Percentiles rank a stretch among this genome's conserved stretches.
phyloP scores from a whole-genome alignment of 2,797 vertebrate species.

The Silurus aristotelis region DNA sequence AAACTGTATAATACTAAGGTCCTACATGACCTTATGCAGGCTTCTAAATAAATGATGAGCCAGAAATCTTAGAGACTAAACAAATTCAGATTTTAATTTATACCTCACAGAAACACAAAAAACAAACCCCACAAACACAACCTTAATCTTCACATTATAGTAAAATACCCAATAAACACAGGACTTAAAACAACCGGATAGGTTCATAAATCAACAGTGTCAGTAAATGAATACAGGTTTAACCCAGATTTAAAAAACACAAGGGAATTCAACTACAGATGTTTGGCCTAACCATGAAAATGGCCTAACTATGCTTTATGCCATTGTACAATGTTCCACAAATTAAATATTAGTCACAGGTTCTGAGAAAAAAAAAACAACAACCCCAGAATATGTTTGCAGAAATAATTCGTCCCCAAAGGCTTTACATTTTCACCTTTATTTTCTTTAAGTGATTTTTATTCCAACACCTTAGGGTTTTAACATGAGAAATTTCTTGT shows the following conservation, averaged over 20 bases:
- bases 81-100: not conserved
- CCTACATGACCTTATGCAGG: too few relatives aligned
- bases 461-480: not conserved
- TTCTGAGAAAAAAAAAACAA: not conserved
- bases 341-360: not conserved
- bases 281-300: not conserved
- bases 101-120: constrained; percentile 3
- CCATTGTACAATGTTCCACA: not conserved
- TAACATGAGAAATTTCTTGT: not conserved
- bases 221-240: not conserved
- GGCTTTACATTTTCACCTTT: not conserved
- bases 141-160: not conserved
- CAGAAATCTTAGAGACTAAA: not conserved
- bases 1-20: not conserved
- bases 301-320: not conserved
- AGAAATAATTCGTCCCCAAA: not conserved
- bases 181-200: too few relatives aligned
- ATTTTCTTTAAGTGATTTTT: not conserved
- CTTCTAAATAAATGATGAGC: not conserved
- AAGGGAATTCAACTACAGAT: not conserved
- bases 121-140: not conserved
- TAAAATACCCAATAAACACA: not conserved
- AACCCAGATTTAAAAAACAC: not conserved
- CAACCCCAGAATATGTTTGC: not conserved
- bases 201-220: not conserved